Percentiles rank a stretch among this genome's conserved stretches.
Evolutionary conservation across 30 jellyfish, hydroid and myxozoan species (phyloP).

Genomic region (Clytia hemisphaerica): DNA sequence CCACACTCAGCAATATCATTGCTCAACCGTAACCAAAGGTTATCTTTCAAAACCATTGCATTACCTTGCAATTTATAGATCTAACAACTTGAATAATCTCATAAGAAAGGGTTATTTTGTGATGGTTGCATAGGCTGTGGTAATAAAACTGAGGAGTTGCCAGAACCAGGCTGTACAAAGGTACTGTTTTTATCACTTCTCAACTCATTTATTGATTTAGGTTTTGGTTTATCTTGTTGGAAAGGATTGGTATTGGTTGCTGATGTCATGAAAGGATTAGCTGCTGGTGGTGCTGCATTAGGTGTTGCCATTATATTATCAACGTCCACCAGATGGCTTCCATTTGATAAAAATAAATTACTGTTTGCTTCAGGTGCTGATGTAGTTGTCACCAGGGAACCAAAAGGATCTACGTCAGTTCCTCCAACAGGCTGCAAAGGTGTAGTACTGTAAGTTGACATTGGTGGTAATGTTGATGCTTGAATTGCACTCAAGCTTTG

Average conservation of each 20-base stretch:
- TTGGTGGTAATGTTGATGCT: slow-evolving; percentile 39
- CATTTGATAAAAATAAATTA: slow-evolving; percentile 51
- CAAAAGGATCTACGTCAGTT: slow-evolving; percentile 12
- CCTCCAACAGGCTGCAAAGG: slow-evolving; percentile 15
- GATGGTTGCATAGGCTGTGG: slow-evolving; percentile 80
- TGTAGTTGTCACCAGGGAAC: slow-evolving; percentile 31
- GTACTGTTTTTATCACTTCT: slow-evolving; percentile 60
- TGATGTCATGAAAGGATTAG: slow-evolving; percentile 62
- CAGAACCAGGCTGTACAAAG: slow-evolving; percentile 37
- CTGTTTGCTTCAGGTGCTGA: background rate
- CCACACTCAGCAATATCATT: no score
- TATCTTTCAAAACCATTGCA: no score
- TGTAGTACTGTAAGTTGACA: slow-evolving; percentile 20
- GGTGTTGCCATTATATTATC: slow-evolving; percentile 62
- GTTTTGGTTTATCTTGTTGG: slow-evolving; percentile 91
- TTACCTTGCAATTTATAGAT: no score
- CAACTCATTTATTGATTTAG: slow-evolving; percentile 90
- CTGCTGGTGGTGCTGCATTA: slow-evolving; percentile 19
- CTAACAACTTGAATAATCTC: no score
- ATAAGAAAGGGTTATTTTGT: slow-evolving; percentile 56
- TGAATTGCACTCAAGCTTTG: slow-evolving; percentile 77
- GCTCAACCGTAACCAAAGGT: no score
- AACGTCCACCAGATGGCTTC: slow-evolving; percentile 77
- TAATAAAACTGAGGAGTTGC: slow-evolving; percentile 46
- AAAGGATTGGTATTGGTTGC: slow-evolving; percentile 75